phyloP scores from a whole-genome alignment of 2,888 invertebrate species.

The Aphidius colemani region DNA sequence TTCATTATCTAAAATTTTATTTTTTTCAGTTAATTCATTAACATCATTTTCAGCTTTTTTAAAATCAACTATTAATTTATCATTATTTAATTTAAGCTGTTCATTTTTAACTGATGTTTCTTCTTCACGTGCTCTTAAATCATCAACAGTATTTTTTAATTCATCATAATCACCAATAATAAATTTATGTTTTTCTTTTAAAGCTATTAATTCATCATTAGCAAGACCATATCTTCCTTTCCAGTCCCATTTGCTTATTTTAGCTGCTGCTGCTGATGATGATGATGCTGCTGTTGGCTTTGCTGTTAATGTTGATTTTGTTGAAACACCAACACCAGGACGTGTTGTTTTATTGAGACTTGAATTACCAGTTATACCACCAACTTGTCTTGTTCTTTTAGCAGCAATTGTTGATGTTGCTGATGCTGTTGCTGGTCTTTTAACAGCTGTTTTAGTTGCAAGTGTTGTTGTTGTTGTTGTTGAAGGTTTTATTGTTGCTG shows the following conservation, averaged over 20 bases:
- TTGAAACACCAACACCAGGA: constrained; percentile 27
- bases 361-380: constrained; percentile 8
- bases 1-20: constrained; percentile 35
- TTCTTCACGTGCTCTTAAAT: constrained; percentile 38
- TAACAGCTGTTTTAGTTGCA: constrained; percentile 36
- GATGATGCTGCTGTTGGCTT: constrained; percentile 42
- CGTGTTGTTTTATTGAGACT: constrained; percentile 41
- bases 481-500: constrained; percentile 20
- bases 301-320: constrained; percentile 44
- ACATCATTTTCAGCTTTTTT: constrained; percentile 64
- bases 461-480: constrained; percentile 8
- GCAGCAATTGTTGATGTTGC: not conserved
- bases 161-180: constrained; percentile 51
- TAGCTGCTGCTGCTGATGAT: constrained; percentile 32
- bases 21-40: constrained; percentile 61
- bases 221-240: constrained; percentile 50
- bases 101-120: constrained; percentile 39
- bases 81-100: constrained; percentile 38
- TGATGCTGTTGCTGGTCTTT: constrained; percentile 41
- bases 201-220: constrained; percentile 65
- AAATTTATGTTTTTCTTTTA: constrained; percentile 72
- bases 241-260: constrained; percentile 53
- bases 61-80: constrained; percentile 67
- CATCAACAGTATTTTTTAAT: constrained; percentile 39
- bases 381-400: not conserved